A percentile compares a stretch with the other conserved stretches of the same genome.
phyloP scores from a whole-genome alignment of 2,797 vertebrate species.

The Chelmon rostratus region DNA sequence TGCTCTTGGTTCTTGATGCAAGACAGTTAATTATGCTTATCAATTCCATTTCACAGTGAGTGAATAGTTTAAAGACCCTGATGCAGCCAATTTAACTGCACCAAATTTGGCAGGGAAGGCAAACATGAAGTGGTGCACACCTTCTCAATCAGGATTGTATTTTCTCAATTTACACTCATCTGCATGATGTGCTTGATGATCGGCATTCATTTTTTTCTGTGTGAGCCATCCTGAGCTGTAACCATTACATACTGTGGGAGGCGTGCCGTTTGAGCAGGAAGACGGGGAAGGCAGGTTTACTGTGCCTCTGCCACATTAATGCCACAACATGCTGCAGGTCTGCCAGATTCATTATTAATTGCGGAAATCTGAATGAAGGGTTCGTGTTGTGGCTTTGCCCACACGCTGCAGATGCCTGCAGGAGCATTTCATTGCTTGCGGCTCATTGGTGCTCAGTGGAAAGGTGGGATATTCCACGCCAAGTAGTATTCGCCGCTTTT shows the following conservation, averaged over 20 bases:
- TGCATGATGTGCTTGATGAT: not conserved
- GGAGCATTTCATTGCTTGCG: not conserved
- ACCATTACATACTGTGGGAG: not conserved
- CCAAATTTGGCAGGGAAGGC: not conserved
- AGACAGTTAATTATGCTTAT: not conserved
- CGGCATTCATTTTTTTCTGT: not conserved
- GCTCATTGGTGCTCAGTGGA: not conserved
- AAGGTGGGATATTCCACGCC: constrained; percentile 3
- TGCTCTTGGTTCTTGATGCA: not conserved
- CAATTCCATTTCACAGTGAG: not conserved
- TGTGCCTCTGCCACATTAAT: not conserved
- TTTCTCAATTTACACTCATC: not conserved
- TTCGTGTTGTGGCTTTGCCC: not conserved
- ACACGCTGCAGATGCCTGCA: constrained; percentile 16
- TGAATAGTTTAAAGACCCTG: not conserved
- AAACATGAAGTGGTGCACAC: not conserved
- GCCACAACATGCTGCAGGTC: constrained; percentile 9
- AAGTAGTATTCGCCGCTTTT: not conserved
- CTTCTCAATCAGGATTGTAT: not conserved
- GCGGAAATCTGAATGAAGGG: not conserved
- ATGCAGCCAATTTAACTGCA: not conserved
- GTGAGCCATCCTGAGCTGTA: not conserved
- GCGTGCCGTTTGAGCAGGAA: not conserved
- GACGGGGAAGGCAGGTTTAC: not conserved
- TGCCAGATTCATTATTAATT: not conserved